Conservation (phyloP, 2,888 invertebrate genomes). For the Acrocyrtus sp. region DNA sequence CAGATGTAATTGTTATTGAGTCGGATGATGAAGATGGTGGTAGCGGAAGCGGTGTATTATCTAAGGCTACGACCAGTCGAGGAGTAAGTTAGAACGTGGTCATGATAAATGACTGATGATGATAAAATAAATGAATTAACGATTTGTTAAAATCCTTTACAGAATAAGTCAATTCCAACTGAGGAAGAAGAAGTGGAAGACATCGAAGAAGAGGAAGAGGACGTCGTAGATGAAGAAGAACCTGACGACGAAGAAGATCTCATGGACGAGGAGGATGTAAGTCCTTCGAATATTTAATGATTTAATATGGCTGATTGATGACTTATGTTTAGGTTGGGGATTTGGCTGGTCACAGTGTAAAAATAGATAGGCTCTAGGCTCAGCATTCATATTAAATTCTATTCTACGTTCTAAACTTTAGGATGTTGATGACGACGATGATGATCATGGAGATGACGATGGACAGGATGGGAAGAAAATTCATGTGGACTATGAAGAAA, state of each 20-base stretch:
- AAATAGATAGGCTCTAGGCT: no score
- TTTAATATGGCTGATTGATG: no score
- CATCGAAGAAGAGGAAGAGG: slow-evolving; percentile 45
- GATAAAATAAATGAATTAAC: background rate
- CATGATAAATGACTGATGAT: background rate
- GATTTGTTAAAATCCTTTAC: no score
- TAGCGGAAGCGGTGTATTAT: no score
- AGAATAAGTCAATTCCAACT: slow-evolving; percentile 57
- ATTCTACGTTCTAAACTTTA: no score
- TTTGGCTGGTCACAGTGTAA: no score
- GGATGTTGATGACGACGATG: slow-evolving; percentile 64
- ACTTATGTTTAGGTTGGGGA: no score
- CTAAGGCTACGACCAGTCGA: slow-evolving; percentile 30
- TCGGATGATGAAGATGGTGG: slow-evolving; percentile 57
- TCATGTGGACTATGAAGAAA: slow-evolving; percentile 65
- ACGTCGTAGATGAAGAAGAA: slow-evolving; percentile 39
- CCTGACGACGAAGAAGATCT: slow-evolving; percentile 52
- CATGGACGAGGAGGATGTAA: slow-evolving; percentile 29
- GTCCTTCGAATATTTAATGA: no score
- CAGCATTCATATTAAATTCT: no score
- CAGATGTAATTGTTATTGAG: slow-evolving; percentile 60
- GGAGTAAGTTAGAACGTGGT: slow-evolving; percentile 14
- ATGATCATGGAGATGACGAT: slow-evolving; percentile 69
- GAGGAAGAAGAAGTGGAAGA: slow-evolving; percentile 54
- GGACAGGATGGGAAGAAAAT: slow-evolving; percentile 72